Evolutionary conservation across 2,888 invertebrate species (phyloP).

Genomic region (Drosophila greeni): DNA sequence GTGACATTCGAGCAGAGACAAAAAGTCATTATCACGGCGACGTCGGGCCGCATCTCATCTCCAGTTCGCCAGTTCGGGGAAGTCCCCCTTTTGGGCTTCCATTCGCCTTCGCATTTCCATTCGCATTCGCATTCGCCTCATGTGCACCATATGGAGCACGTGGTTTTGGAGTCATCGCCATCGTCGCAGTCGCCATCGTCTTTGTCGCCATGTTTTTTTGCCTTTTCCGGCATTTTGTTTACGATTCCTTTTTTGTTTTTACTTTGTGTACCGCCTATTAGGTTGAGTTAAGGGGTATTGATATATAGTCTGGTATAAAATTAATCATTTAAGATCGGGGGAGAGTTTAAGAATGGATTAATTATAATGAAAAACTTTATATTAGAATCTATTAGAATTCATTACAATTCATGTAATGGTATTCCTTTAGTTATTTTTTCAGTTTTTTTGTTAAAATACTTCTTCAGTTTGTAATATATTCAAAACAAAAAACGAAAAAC

Average conservation of each 20-base stretch:
- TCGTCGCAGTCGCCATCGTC: constrained; percentile 18
- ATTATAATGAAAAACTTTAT: no score
- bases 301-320: neutral
- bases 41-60: constrained; percentile 40
- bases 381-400: no score
- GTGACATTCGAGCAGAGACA: constrained; percentile 73
- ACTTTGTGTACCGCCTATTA: constrained; percentile 29
- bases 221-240: constrained; percentile 73
- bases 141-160: constrained; percentile 64
- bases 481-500: no score
- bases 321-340: neutral
- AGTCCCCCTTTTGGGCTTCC: neutral
- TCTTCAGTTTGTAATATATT: no score
- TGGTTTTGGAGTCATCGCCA: constrained; percentile 39
- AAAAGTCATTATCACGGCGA: constrained; percentile 73
- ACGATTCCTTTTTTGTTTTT: constrained; percentile 58
- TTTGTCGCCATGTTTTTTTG: constrained; percentile 66
- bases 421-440: no score
- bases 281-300: constrained; percentile 22
- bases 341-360: no score
- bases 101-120: neutral
- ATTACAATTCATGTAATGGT: no score
- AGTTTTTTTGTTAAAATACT: no score
- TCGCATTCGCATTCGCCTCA: constrained; percentile 39
- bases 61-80: constrained; percentile 1